Evolutionary conservation across 2,113 vertebrate genomes (phyloP).

Genomic region (Nymphicus hollandicus): DNA sequence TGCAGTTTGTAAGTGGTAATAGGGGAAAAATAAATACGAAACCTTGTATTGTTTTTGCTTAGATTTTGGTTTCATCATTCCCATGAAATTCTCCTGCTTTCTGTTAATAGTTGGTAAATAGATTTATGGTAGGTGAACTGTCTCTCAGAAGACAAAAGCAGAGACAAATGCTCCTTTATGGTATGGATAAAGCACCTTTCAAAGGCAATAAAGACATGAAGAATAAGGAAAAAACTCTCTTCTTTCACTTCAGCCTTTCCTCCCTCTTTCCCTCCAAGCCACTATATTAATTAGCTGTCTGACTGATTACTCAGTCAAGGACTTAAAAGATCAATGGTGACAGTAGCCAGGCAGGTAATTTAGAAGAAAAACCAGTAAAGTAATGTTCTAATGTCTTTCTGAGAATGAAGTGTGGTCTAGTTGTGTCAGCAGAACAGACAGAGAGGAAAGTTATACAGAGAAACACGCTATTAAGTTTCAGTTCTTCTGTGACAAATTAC

Average conservation of each 20-base stretch:
- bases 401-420: constrained; percentile 27
- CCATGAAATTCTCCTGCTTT: neutral
- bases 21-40: neutral
- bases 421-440: constrained; percentile 34
- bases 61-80: neutral
- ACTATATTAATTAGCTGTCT: constrained; percentile 56
- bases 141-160: neutral
- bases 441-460: neutral
- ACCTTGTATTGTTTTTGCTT: neutral
- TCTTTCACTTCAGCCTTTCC: constrained; percentile 4
- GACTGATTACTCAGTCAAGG: constrained; percentile 52
- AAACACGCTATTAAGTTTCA: neutral
- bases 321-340: constrained; percentile 55
- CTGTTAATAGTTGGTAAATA: neutral
- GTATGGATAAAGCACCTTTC: neutral
- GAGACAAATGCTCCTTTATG: neutral
- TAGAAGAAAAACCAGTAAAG: neutral
- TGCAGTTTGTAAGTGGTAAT: neutral
- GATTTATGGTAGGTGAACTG: neutral
- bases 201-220: constrained; percentile 29
- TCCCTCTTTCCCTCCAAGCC: neutral
- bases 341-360: constrained; percentile 56
- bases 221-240: neutral
- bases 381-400: constrained; percentile 8
- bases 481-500: constrained; percentile 15